Evolutionary conservation across 2,888 invertebrate species (phyloP), one percentile per base, ranked within the genome.

Genomic region (Xestia sexstrigata): DNA sequence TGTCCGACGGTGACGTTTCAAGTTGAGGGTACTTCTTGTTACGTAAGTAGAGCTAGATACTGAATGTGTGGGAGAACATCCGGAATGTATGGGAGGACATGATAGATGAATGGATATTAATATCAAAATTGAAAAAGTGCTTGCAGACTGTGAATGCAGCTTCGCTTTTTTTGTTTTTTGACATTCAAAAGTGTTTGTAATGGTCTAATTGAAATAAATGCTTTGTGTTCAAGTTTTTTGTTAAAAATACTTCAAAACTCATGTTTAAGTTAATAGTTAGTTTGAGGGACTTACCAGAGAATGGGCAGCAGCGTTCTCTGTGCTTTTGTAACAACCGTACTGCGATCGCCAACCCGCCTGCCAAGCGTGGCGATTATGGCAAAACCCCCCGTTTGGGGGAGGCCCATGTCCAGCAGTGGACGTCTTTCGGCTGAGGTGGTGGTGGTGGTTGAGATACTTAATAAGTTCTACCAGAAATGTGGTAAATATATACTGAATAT

Each of bases 11-110:
- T 13, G n/a, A 70, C 20, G 15, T n/a, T 75, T 82, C 62, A 75
- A 85, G 86, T 74, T 23, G 52, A n/a, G 1, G 13, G n/a, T 30
- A 69, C 70, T 84, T 84, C 35, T 66, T 15, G 49, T 62, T 62
- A 60, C 35, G 23, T 20, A 20, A 20, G 62, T 66, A 47, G 0
- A 35, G 35, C 35, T 49, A n/a, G 9, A 49, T 49, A 20, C 17
- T 17, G 17, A 47, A 47, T 52, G 23, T 52, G 23, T 9, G 23
- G 3, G 47, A 47, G 0, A 20, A 23, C 52, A 52, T 52, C 7
- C 52, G 2, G 17, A 49, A 49, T n/a, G 11, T n/a, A 11, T 55
- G 11, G n/a, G 52, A 55, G 11, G n/a, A 11, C n/a, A 5, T 11
- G 11, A 55, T n/a, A 11, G 4, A 11, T 55, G 1, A 23, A n/a